Evolutionary conservation across 2,888 invertebrate genomes (phyloP).

Genomic region (Lumbricus terrestris): DNA sequence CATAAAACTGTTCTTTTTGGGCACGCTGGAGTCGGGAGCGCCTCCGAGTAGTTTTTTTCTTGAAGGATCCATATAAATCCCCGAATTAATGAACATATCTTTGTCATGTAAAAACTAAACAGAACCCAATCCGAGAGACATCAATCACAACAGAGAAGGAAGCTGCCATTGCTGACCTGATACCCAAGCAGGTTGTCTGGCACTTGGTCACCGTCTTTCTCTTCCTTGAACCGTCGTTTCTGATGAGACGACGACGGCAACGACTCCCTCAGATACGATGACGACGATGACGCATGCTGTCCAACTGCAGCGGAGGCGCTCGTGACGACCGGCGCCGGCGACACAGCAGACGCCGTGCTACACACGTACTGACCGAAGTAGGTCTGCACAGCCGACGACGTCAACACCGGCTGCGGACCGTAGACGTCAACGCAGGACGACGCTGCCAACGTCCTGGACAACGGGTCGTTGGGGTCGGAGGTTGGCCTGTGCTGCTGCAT

Average conservation of each 20-base stretch:
- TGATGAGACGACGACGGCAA: too few species aligned
- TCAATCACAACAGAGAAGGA: not conserved
- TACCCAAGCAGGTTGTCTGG: constrained; percentile 54
- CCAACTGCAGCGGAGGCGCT: not conserved
- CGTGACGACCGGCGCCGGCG: not conserved
- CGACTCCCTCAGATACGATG: not conserved
- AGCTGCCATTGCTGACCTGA: constrained; percentile 45
- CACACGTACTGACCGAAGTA: constrained; percentile 25
- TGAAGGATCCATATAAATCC: too few species aligned
- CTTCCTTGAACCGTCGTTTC: constrained; percentile 51
- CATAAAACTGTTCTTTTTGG: too few species aligned
- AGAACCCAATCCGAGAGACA: too few species aligned
- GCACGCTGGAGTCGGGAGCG: too few species aligned
- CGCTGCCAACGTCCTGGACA: not conserved
- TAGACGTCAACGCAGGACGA: not conserved
- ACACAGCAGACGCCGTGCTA: not conserved
- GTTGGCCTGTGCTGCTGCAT: not conserved
- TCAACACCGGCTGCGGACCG: not conserved
- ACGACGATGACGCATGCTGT: too few species aligned
- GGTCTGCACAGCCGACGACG: constrained; percentile 16
- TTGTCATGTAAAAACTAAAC: too few species aligned
- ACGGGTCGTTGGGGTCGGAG: not conserved
- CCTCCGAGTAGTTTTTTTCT: too few species aligned
- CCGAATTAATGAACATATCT: too few species aligned
- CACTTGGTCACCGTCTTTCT: constrained; percentile 51